Evolutionary conservation across 2,888 invertebrate genomes (phyloP), one percentile per base, ranked within the genome.

Genomic region (Cosmorhoe ocellata): DNA sequence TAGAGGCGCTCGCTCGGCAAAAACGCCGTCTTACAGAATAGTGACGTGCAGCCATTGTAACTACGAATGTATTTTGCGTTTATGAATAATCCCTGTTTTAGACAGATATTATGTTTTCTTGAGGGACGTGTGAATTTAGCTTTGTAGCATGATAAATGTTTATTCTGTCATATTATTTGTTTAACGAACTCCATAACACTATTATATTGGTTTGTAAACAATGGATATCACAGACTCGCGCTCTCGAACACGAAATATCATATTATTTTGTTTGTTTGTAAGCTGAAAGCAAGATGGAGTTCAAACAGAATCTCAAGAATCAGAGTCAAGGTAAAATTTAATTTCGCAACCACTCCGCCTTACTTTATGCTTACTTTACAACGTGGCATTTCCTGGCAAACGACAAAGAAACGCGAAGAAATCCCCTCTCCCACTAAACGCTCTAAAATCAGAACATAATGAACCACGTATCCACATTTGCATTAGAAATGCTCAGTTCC

Each of bases 381-480:
- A 45, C 56, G 57, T 61, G 53, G 47, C 58, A 46, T 58, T 51
- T 41, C 48, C 34, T 33, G 4, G 38, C 24, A 50, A 58, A 59
- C 58, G 56, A 56, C 62, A 59, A 62, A 62, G 59, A 62, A 62
- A 55, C 56, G 58, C 46, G 61, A 65, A 66, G 64, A 71, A 71
- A 67, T 63, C 64, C 4, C 64, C 61, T 63, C 67, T 63, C 69
- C 62, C 73, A 65, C 78, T 76, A 79, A 83, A 79, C 76, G 76
- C 66, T 76, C 77, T 74, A 75, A 79, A 84, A 83, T 81, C 83
- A 81, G 77, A 68, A 75, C 80, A 77, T 83, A 83, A 84, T 81
- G 82, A 83, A 80, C 72, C 81, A 76, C 79, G 79, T 76, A 79
- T 69, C 58, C 66, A 77, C 74, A 78, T 76, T 76, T 76, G 75